Evolutionary conservation across 2,888 invertebrate species (phyloP).

Genomic region (Chrysodeixis includens): DNA sequence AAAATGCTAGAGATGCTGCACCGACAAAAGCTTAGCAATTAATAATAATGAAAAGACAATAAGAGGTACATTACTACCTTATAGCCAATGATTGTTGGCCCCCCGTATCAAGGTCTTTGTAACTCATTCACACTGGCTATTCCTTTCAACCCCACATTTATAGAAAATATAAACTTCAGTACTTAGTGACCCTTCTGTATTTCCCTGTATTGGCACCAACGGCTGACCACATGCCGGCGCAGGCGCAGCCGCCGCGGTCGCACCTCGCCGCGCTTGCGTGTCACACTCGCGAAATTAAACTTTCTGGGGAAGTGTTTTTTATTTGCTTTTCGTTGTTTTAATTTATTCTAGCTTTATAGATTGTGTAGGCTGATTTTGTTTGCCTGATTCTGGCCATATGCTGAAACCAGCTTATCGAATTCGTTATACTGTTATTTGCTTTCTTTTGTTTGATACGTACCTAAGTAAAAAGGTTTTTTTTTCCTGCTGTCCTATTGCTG

Average conservation of each 20-base stretch:
- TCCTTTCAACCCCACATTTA: not conserved
- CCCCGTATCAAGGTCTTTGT: too few relatives aligned
- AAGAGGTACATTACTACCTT: too few relatives aligned
- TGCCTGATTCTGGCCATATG: not conserved
- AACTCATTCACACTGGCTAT: too few relatives aligned
- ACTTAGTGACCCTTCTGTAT: constrained; percentile 20
- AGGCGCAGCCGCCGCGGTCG: constrained; percentile 45
- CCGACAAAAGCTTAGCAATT: too few relatives aligned
- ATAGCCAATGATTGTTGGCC: too few relatives aligned
- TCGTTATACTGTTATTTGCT: too few relatives aligned
- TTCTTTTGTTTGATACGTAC: not conserved
- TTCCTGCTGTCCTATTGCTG: too few relatives aligned
- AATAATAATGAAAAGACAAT: too few relatives aligned
- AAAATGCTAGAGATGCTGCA: too few relatives aligned
- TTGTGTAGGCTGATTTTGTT: constrained; percentile 7
- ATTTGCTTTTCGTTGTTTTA: constrained; percentile 23
- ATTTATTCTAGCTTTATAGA: constrained; percentile 5
- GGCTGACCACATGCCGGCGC: constrained; percentile 59
- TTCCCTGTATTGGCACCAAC: constrained; percentile 57
- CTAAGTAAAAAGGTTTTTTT: too few relatives aligned
- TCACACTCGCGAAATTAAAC: constrained; percentile 59
- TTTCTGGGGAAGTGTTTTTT: constrained; percentile 43
- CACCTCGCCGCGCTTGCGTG: constrained; percentile 60
- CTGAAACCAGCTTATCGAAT: not conserved
- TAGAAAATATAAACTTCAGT: not conserved